phyloP scores from a whole-genome alignment of 64 coral and sea anemone species.

The Orbicella faveolata region DNA sequence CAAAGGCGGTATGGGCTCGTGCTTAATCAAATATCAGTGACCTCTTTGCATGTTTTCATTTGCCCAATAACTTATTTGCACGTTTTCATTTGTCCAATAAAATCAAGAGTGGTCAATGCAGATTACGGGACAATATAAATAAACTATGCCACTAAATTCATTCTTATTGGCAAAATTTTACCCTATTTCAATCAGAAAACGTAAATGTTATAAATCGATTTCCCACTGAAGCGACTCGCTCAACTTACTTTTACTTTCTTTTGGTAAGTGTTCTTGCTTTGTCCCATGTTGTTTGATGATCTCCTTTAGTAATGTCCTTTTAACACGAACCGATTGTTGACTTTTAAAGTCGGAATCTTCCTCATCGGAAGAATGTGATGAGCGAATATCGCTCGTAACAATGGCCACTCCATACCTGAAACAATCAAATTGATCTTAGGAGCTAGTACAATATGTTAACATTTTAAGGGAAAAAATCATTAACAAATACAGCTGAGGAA shows the following conservation, averaged over 20 bases:
- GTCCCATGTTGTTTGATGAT: not conserved
- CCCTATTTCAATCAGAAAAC: not conserved
- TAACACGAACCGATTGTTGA: conserved; percentile 33
- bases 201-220: not conserved
- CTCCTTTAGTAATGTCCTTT: conserved; percentile 30
- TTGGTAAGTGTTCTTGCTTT: not conserved
- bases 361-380: conserved; percentile 24
- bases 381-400: conserved; percentile 44
- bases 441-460: no score
- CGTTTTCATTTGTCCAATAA: no score
- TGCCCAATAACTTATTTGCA: no score
- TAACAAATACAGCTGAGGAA: no score
- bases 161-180: no score
- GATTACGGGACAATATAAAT: no score
- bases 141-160: no score
- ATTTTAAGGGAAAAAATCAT: no score
- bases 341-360: conserved; percentile 24
- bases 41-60: no score
- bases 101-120: no score
- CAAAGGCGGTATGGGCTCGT: no score
- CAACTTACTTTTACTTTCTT: not conserved
- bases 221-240: not conserved
- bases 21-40: no score
- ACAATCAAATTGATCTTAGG: not conserved
- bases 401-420: conserved; percentile 40